Evolutionary conservation across 1,140 invertebrate genomes (phyloP), one percentile per base, ranked within the genome.

Genomic region (Drosophila teissieri): DNA sequence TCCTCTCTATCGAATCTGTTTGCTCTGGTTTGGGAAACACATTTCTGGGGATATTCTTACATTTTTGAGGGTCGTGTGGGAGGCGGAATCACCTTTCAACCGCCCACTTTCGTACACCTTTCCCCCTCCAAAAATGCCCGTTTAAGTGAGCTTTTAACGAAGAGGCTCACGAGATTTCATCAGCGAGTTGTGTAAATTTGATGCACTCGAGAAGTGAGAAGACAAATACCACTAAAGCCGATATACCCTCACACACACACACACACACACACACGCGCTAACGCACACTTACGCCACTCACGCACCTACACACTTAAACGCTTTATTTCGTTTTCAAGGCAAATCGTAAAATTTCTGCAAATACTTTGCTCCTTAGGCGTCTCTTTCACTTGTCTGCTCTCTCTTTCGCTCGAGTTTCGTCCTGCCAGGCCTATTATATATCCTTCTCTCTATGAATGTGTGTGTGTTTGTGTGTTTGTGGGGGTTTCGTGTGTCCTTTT

Each of bases 241-340:
- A 49, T 53, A 56, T 31, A 27, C 45, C 22, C 45, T 7, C 45
- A 8, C 45, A 46, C 40, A 46, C 40, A 27, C 45, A n/a, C 45
- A 46, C 40, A 46, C 40, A 27, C 15, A 49, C 49, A 45, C 49
- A 58, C 42, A 64, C 27, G 10, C 22, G 39, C 49, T 39, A 14
- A 56, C 58, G 34, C 22, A 67, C 44, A 46, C 53, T 55, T 34
- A 63, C 17, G 42, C 44, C 19, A 19, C 19, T 19, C 19, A 64
- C 49, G 48, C 22, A 58, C 61, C 46, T 27, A 64, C 17, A 72
- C 72, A 61, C 53, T 19, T 61, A 56, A 73, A 79, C 58, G 63
- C 52, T 86, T 88, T 86, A 85, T 86, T 72, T 75, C 82, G 64
- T 61, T 85, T 85, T 86, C 83, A 85, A 85, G 83, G 82, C 69